Conservation (phyloP, 2,113 vertebrate species). For the Cottus gobio region DNA sequence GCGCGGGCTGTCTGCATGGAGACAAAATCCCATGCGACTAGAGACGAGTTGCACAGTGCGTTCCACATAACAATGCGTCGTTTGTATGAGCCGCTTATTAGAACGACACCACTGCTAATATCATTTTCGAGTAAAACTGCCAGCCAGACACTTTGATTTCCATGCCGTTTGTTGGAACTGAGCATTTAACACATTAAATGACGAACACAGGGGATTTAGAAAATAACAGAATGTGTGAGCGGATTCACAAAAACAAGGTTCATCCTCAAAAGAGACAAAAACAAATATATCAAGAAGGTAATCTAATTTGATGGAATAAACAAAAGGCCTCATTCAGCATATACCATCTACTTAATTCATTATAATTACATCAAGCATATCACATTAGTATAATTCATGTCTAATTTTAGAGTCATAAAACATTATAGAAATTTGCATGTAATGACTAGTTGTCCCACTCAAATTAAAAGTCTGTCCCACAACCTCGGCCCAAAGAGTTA, state of each 20-base stretch:
- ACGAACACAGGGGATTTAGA: neutral
- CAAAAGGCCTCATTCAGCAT: neutral
- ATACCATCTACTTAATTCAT: neutral
- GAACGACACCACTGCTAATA: constrained; percentile 4
- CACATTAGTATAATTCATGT: constrained; percentile 20
- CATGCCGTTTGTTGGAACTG: neutral
- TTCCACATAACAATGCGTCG: constrained; percentile 15
- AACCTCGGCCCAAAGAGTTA: constrained; percentile 24
- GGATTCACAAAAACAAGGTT: constrained; percentile 4
- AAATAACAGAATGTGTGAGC: neutral
- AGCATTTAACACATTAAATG: constrained; percentile 1
- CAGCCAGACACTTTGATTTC: constrained; percentile 17
- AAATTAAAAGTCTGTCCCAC: constrained; percentile 42
- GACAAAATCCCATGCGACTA: constrained; percentile 8
- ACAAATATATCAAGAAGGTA: neutral
- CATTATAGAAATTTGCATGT: constrained; percentile 24
- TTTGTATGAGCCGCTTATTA: constrained; percentile 23
- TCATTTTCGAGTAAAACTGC: constrained; percentile 23
- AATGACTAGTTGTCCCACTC: constrained; percentile 16
- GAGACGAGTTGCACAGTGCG: constrained; percentile 4
- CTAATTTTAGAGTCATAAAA: constrained; percentile 28
- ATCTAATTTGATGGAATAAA: constrained; percentile 21
- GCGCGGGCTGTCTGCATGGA: constrained; percentile 56
- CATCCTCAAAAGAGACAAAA: neutral
- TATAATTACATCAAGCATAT: constrained; percentile 42